Evolutionary conservation across 2,888 invertebrate species (phyloP).

Genomic region (Drosophila prostipennis): DNA sequence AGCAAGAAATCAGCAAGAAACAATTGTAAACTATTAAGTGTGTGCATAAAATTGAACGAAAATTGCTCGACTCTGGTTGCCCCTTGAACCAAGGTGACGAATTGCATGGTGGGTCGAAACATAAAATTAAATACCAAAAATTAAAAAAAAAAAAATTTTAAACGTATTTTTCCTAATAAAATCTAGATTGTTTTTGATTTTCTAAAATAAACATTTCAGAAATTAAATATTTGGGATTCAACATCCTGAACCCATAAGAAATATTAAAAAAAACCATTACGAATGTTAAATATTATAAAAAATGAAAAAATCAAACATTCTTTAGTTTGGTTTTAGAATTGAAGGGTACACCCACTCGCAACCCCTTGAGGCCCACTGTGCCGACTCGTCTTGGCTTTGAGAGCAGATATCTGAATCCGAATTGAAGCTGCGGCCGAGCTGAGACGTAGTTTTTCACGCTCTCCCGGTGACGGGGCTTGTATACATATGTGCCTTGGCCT

Average conservation of each 20-base stretch:
- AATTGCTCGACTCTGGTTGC: constrained; percentile 38
- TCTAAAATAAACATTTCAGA: too few species aligned
- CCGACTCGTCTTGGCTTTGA: constrained; percentile 16
- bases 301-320: neutral
- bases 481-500: constrained; percentile 44
- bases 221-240: too few species aligned
- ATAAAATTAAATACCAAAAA: too few species aligned
- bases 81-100: constrained; percentile 38
- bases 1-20: constrained; percentile 21
- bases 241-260: too few species aligned
- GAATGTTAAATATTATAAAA: too few species aligned
- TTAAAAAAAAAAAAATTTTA: too few species aligned
- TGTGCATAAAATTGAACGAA: constrained; percentile 37
- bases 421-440: constrained; percentile 35
- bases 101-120: constrained; percentile 15
- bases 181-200: too few species aligned
- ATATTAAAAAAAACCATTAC: too few species aligned
- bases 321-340: neutral
- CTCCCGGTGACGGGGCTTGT: constrained; percentile 48
- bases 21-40: constrained; percentile 66
- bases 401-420: constrained; percentile 23
- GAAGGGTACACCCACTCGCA: neutral
- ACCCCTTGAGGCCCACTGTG: constrained; percentile 19
- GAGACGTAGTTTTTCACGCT: constrained; percentile 77
- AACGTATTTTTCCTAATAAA: too few species aligned